Percentiles rank a stretch among this genome's conserved stretches.
Conservation (phyloP, 2,113 vertebrate species). For the Malurus melanocephalus region DNA sequence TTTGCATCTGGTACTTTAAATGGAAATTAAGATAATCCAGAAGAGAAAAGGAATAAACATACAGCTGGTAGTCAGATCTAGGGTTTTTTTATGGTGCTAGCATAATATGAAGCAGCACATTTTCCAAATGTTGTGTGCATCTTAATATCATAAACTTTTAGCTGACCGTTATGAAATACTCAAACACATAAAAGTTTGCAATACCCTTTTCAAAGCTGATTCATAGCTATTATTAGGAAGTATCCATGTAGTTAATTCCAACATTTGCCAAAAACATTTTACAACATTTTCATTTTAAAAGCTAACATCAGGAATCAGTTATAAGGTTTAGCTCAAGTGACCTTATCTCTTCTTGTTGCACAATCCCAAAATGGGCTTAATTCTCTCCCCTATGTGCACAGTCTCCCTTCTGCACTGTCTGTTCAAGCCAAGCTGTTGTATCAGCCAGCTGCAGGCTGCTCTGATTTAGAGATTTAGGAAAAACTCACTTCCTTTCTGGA, state of each 20-base stretch:
- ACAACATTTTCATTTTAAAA: neutral
- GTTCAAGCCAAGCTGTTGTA: neutral
- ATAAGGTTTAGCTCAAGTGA: neutral
- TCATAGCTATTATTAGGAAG: neutral
- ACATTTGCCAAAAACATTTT: neutral
- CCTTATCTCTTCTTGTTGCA: neutral
- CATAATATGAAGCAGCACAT: neutral
- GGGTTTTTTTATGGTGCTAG: neutral
- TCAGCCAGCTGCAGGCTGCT: conserved; percentile 16
- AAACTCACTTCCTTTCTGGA: conserved; percentile 34
- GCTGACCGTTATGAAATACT: neutral
- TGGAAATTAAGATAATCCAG: neutral
- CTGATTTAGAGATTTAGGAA: neutral
- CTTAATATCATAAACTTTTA: neutral
- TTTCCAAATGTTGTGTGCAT: neutral
- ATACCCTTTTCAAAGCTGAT: neutral
- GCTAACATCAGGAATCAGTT: neutral
- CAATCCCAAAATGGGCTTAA: neutral
- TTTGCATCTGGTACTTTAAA: neutral
- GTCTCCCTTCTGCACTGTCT: neutral
- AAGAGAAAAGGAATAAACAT: neutral
- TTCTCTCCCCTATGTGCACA: neutral
- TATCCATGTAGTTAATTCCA: neutral
- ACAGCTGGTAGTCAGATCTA: neutral
- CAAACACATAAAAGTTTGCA: neutral